Percentiles rank a stretch among this genome's conserved stretches.
Evolutionary conservation across 2,113 vertebrate genomes (phyloP).

Genomic region (Zonotrichia leucophrys): DNA sequence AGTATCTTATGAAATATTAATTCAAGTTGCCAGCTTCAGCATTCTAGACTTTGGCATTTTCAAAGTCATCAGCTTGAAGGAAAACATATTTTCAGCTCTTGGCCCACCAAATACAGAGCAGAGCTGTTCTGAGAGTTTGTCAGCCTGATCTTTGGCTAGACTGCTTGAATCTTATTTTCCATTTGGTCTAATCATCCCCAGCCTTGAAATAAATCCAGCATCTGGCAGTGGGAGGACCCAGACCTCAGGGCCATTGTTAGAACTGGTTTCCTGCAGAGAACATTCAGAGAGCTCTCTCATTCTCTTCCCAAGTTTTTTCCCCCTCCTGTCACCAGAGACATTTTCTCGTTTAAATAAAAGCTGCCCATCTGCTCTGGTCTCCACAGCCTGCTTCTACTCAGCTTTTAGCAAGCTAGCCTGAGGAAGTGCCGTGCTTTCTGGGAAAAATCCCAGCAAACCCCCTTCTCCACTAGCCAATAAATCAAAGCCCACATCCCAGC

Average conservation of each 20-base stretch:
- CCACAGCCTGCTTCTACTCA: neutral
- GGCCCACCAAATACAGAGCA: neutral
- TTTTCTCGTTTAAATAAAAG: neutral
- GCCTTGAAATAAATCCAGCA: slow-evolving; percentile 5
- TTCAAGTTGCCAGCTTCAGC: slow-evolving; percentile 3
- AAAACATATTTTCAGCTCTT: slow-evolving; percentile 12
- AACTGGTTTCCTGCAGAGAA: neutral
- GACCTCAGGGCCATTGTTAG: slow-evolving; percentile 7
- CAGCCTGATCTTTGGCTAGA: neutral
- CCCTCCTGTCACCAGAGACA: neutral
- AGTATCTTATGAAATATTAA: neutral
- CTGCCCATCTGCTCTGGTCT: slow-evolving; percentile 16
- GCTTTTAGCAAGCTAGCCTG: slow-evolving; percentile 14
- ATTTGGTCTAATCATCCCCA: slow-evolving; percentile 4
- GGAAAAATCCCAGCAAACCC: neutral
- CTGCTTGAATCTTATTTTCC: slow-evolving; percentile 35
- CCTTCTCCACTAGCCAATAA: neutral
- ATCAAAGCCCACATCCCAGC: neutral
- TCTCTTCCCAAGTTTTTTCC: neutral
- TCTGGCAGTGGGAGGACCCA: slow-evolving; percentile 10
- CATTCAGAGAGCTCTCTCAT: neutral
- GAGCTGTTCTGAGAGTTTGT: neutral
- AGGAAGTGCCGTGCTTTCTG: neutral
- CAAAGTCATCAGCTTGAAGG: neutral
- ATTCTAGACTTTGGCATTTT: slow-evolving; percentile 31